Percentiles rank a stretch among this genome's conserved stretches.
Conservation (phyloP, 2,797 vertebrate species). For the Mus spretus region DNA sequence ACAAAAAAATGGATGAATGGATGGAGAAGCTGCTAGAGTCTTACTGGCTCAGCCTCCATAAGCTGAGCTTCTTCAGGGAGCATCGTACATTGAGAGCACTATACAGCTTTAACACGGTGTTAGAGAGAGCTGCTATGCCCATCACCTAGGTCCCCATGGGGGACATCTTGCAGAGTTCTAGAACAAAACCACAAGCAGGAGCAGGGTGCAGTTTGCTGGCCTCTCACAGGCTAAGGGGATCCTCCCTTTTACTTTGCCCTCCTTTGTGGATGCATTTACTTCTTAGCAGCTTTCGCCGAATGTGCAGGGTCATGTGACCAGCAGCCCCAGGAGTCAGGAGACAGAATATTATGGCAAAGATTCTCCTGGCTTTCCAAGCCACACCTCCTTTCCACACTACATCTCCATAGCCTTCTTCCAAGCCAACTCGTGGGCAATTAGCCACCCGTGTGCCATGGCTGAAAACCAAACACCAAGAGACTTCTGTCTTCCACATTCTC, state of each 20-base stretch:
- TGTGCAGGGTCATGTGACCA: not conserved
- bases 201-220: too few species aligned
- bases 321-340: not conserved
- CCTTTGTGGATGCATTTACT: not conserved
- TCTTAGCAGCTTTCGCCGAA: not conserved
- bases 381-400: not conserved
- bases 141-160: not conserved
- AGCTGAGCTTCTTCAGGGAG: not conserved
- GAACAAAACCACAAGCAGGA: not conserved
- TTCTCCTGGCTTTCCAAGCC: not conserved
- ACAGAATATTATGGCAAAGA: not conserved
- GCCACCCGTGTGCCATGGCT: not conserved
- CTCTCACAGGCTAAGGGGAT: not conserved
- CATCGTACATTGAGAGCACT: not conserved
- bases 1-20: too few species aligned
- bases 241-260: not conserved
- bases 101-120: not conserved
- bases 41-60: not conserved
- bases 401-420: accelerated
- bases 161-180: accelerated
- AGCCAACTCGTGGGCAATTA: too few species aligned
- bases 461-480: accelerated
- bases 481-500: not conserved
- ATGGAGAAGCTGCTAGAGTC: too few species aligned
- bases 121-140: not conserved